Conservation (phyloP, 2,888 invertebrate genomes). For the Idaea dimidiata region DNA sequence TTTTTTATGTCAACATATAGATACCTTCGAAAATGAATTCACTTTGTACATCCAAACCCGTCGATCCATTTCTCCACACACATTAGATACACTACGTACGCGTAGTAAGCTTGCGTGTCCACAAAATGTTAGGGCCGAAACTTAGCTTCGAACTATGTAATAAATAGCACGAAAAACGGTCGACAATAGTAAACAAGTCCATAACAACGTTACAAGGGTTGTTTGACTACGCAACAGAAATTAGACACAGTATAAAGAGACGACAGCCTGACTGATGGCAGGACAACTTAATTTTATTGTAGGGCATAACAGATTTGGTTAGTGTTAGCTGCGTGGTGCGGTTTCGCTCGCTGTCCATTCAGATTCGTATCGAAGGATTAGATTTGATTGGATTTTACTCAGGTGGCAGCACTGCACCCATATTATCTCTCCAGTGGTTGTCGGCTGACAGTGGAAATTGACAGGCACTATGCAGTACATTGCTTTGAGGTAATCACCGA, state of each 20-base stretch:
- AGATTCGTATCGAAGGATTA: too few relatives aligned
- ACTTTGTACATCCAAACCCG: too few relatives aligned
- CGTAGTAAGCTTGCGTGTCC: not conserved
- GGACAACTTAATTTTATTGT: not conserved
- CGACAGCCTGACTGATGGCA: not conserved
- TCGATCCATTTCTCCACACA: too few relatives aligned
- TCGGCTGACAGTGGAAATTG: too few relatives aligned
- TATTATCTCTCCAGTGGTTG: too few relatives aligned
- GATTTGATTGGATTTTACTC: too few relatives aligned
- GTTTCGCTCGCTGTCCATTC: not conserved
- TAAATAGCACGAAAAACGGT: conserved; percentile 1
- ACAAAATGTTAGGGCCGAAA: not conserved
- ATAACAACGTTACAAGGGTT: not conserved
- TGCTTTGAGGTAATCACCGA: too few relatives aligned
- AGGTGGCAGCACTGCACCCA: too few relatives aligned
- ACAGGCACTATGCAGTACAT: too few relatives aligned
- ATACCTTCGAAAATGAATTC: too few relatives aligned
- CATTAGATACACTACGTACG: not conserved
- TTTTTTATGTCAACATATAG: too few relatives aligned
- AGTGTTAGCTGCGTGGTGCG: not conserved
- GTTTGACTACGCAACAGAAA: not conserved
- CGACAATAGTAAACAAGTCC: not conserved
- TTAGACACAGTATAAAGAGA: not conserved
- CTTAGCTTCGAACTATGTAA: not conserved
- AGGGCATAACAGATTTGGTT: not conserved